A percentile compares a stretch with the other conserved stretches of the same genome.
phyloP scores from a whole-genome alignment of 2,888 invertebrate genomes.

The Drosophila acutilabella region DNA sequence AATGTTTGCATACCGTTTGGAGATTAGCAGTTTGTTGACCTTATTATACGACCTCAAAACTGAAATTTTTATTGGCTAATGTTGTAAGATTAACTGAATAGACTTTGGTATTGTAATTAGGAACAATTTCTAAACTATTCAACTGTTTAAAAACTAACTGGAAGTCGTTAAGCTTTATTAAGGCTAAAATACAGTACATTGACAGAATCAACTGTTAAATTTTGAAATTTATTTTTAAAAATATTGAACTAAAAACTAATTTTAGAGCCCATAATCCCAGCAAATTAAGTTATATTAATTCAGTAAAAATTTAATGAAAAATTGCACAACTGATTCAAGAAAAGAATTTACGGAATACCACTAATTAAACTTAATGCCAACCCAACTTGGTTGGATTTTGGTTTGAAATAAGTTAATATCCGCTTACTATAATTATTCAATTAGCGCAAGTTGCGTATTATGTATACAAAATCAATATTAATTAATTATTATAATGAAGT shows the following conservation, averaged over 20 bases:
- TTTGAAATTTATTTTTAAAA: no score
- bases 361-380: no score
- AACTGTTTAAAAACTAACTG: neutral
- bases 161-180: neutral
- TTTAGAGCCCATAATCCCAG: no score
- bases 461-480: slow-evolving; percentile 52
- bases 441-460: slow-evolving; percentile 43
- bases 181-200: no score
- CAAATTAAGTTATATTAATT: no score
- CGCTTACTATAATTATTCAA: slow-evolving; percentile 8
- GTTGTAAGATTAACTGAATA: neutral
- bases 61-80: neutral
- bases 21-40: slow-evolving; percentile 6
- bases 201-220: no score
- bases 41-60: neutral
- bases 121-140: neutral
- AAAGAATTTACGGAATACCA: no score
- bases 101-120: neutral
- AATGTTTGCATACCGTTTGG: neutral
- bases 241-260: no score
- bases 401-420: slow-evolving; percentile 12
- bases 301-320: no score
- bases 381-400: neutral
- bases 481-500: slow-evolving; percentile 54
- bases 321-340: no score